Conservation (phyloP, 2,888 invertebrate genomes). For the Psylliodes chrysocephalus region DNA sequence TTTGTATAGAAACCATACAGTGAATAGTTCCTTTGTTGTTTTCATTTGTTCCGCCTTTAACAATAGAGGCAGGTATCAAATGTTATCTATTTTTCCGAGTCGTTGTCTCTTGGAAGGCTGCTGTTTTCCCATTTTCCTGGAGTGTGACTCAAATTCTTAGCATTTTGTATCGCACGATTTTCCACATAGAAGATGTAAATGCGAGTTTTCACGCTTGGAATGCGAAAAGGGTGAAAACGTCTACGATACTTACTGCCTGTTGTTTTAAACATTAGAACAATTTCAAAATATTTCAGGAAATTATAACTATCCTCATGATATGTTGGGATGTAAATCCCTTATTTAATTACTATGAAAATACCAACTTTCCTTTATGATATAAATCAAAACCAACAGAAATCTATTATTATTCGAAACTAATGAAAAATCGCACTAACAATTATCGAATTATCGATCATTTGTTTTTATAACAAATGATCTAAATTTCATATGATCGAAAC, state of each 20-base stretch:
- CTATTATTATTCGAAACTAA: too few relatives aligned
- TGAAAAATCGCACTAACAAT: too few relatives aligned
- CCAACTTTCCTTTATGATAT: too few relatives aligned
- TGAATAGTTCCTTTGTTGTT: slow-evolving; percentile 20
- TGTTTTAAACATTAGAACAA: not conserved
- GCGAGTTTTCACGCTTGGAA: not conserved
- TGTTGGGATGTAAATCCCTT: too few relatives aligned
- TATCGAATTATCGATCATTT: too few relatives aligned
- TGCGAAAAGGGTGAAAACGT: not conserved
- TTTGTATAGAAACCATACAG: slow-evolving; percentile 1
- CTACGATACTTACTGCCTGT: not conserved
- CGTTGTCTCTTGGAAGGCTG: slow-evolving; percentile 3
- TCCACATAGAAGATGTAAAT: too few relatives aligned
- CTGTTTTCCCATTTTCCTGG: slow-evolving; percentile 18
- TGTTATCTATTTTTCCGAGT: slow-evolving; percentile 14
- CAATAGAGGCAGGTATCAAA: slow-evolving; percentile 19
- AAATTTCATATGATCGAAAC: too few relatives aligned
- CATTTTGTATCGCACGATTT: slow-evolving; percentile 1
- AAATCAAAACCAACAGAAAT: too few relatives aligned
- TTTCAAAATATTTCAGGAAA: too few relatives aligned
- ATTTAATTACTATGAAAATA: too few relatives aligned
- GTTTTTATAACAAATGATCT: too few relatives aligned
- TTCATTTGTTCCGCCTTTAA: slow-evolving; percentile 2
- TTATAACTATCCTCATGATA: too few relatives aligned
- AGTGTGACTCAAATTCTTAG: slow-evolving; percentile 12